Evolutionary conservation across 1,140 invertebrate species (phyloP), one percentile per base, ranked within the genome.

Genomic region (Heliconius nattereri): DNA sequence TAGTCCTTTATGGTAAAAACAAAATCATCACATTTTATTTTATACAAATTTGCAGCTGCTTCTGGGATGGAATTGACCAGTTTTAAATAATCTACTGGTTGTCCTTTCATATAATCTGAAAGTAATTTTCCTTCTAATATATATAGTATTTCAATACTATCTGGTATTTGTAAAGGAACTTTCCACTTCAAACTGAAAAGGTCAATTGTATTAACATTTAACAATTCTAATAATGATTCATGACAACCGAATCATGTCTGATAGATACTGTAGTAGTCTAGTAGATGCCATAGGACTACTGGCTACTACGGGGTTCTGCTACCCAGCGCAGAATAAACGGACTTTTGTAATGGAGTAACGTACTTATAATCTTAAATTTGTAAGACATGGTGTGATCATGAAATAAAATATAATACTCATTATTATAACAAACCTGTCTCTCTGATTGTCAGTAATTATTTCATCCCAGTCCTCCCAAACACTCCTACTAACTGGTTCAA

Each of bases 391-490:
- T 23, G n/a, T 57, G 3, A 11, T 23, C 6, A 9, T 57, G 23
- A 66, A 66, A 66, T 0, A 29, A 66, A 66, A 66, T 23, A 23
- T 23, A 52, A 52, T 52, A 20, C 1, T 52, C 19, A 57, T 23
- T 11, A 60, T 60, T 60, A 60, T 26, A 57, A 23, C 54, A 57
- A 57, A 66, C 60, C 60, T 26, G 60, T 66, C 11, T 26, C 9
- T 7, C 2, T 81, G 52, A 23, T 49, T 77, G 71, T 86, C 84
- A 26, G 45, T 29, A 26, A 73, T 71, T 66, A 71, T 74, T 77
- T 90, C 92, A 83, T 94, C 92, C 92, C 92, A 94, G 76, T 94
- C 92, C 84, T 93, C 92, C 88, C 89, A 94, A 66, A 85, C 85
- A 70, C 86, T 85, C 73, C 92, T 85, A 76, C 84, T 90, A 40